phyloP scores from a whole-genome alignment of 2,797 vertebrate genomes.

The Taeniopygia guttata region DNA sequence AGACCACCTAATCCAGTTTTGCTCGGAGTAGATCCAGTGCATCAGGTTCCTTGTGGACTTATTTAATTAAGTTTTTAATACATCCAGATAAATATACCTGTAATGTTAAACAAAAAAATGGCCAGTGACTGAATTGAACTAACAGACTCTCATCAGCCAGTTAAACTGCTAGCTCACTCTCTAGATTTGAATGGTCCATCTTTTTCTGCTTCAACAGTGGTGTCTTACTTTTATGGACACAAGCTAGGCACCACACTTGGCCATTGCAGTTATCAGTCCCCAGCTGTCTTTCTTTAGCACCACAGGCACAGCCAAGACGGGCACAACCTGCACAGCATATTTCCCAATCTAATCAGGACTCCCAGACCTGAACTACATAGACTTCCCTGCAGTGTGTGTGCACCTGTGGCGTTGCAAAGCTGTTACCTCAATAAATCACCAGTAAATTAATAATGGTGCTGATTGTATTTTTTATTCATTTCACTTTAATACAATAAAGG shows the following conservation, averaged over 20 bases:
- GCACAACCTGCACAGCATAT: neutral
- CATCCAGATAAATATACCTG: neutral
- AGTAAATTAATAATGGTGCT: neutral
- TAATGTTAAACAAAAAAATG: neutral
- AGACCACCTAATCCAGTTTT: neutral
- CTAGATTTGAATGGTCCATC: neutral
- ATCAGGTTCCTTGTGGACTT: neutral
- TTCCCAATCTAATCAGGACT: neutral
- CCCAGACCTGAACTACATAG: neutral
- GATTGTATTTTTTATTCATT: neutral
- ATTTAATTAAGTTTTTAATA: neutral
- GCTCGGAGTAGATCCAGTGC: neutral
- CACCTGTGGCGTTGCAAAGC: neutral
- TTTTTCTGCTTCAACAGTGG: neutral
- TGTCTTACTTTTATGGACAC: neutral
- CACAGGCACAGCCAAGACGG: neutral
- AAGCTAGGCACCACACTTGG: neutral
- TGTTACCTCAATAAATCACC: neutral
- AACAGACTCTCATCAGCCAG: neutral
- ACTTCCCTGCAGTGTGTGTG: accelerated
- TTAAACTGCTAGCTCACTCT: neutral
- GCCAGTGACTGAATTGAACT: neutral
- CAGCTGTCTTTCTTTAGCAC: neutral
- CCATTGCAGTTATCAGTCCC: neutral
- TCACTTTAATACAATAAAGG: neutral